Base-by-base conservation (phyloP, 2,797 vertebrate genomes). In the Anolis apletophallus region DNA sequence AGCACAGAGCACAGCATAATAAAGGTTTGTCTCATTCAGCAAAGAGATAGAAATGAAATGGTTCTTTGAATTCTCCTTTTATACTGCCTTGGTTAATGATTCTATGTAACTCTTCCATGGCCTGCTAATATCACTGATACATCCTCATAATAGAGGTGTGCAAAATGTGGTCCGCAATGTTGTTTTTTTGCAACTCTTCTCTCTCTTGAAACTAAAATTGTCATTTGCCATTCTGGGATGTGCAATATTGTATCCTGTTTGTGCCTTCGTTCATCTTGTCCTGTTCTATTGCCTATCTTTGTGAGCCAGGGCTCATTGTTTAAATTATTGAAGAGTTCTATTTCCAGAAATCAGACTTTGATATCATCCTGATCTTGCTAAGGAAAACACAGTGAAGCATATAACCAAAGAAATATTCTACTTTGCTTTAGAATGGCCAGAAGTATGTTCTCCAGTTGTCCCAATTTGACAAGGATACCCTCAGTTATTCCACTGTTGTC, bases 11-110 rank as follows among this genome's bases (percentile, higher is more conserved):
- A 88, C 74, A 34, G 34, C 19, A n/a, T 32, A 83, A 87, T 78
- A 52, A 69, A 83, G 71, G 72, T 16, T 87, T 75, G 14, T 46
- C 26, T 29, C 77, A 26, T 0, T 0, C 10, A 71, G 85, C 2
- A 91, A 32, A 86, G 77, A 68, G 84, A 3, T 2, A 79, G n/a
- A 87, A 0, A 10, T 73, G 67, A 87, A 80, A 26, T 86, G 79
- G 10, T 0, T 4, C 74, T 74, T 6, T n/a, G 1, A 46, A 75
- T 55, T 57, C 32, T 50, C 32, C 29, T 52, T 55, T 68, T 83
- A 17, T 78, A 55, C 29, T 23, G 19, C 29, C 32, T 40, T 46
- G 32, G 14, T 81, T 76, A 68, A 54, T 26, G 54, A 82, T 87
- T 86, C 83, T 52, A 8, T 54, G 8, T n/a, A 52, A 67, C 1